Base-by-base conservation (phyloP, 2,888 invertebrate species). In the Brassicogethes aeneus region DNA sequence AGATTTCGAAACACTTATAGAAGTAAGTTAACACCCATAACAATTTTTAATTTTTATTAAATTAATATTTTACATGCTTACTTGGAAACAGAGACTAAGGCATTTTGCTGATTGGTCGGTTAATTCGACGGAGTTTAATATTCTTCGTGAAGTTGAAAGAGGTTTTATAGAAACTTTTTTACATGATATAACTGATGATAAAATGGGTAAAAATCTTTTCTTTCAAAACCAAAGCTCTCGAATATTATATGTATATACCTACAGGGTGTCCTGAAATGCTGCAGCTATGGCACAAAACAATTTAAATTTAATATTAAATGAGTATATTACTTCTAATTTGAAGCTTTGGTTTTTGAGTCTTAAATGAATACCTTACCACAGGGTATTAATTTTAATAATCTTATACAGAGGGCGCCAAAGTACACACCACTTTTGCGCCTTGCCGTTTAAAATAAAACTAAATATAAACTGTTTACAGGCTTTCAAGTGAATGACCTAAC, bases 91-190 rank as follows among this genome's bases (percentile, higher is more conserved):
- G 77, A 71, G 72, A 61, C 68, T 84, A 57, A 77, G 82, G 42
- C 82, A 83, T 66, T 85, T 83, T 61, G 82, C 83, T 34, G 84
- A 84, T 63, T 85, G 84, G 84, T 80, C 82, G 38, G 72, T 71
- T 49, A 81, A 82, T 65, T 82, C 82, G 29, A 75, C 81, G 15
- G 83, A 85, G 64, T 83, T 79, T 60, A 77, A 82, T 61, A 79
- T 82, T 50, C 69, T 84, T 42, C 71, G 79, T 45, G 83, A 85
- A 65, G 80, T 83, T 45, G 81, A 83, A 61, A 71, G 75, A 40
- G 83, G 83, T 53, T 79, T 84, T 57, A 74, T 82, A 41, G 78
- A 81, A 41, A 75, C 80, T 50, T 82, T 84, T 61, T 74, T 83
- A 59, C 69, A 70, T 57, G 77, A 75, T 41, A 64, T 77, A 52